Conservation (phyloP, 2,797 vertebrate genomes). For the Anomalospiza imberbis region DNA sequence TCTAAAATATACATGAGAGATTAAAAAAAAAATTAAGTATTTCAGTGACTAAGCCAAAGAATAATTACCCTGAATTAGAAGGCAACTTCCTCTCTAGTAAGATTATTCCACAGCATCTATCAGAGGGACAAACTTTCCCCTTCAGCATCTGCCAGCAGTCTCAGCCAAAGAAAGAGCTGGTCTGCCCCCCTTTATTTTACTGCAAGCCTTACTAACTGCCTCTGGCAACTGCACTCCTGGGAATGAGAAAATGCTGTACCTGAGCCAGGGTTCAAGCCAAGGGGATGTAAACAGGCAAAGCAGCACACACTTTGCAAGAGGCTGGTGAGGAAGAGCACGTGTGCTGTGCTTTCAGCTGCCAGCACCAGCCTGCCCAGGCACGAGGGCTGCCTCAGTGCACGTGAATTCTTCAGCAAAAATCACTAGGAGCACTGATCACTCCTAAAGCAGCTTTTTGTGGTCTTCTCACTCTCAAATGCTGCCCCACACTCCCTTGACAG, state of each 20-base stretch:
- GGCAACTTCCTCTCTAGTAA: background rate
- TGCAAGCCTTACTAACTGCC: background rate
- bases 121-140: background rate
- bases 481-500: background rate
- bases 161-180: background rate
- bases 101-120: background rate
- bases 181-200: background rate
- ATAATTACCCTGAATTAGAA: background rate
- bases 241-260: background rate
- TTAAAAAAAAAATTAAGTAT: background rate
- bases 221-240: background rate
- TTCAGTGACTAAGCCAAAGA: background rate
- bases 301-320: background rate
- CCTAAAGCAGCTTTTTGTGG: background rate
- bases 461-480: background rate
- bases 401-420: rapidly evolving
- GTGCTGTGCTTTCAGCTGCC: background rate
- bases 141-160: background rate
- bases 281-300: background rate
- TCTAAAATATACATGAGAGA: background rate
- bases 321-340: rapidly evolving
- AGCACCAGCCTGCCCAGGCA: background rate
- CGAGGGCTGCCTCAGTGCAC: rapidly evolving
- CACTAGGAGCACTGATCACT: rapidly evolving
- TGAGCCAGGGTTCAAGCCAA: background rate